Percentiles rank a stretch among this genome's conserved stretches.
Conservation (phyloP, 35 echinoderm and acorn worm genomes). For the Amphiura filiformis region DNA sequence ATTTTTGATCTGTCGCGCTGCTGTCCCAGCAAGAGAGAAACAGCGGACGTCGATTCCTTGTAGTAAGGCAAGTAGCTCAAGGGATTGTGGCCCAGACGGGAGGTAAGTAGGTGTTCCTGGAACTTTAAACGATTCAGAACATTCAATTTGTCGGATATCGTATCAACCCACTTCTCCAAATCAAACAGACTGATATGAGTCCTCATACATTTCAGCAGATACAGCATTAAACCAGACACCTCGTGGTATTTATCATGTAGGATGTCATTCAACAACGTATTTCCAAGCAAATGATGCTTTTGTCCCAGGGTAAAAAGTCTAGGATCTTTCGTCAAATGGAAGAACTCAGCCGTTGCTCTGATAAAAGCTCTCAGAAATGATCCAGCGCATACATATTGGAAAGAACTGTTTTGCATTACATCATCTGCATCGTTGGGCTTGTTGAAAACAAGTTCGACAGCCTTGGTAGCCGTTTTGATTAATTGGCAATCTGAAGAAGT, state of each 20-base stretch:
- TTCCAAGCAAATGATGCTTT: background rate
- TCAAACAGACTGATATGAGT: background rate
- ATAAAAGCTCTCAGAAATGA: background rate
- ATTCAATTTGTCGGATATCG: background rate
- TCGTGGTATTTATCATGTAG: background rate
- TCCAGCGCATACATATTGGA: background rate
- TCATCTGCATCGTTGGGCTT: no score
- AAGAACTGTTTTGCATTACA: slow-evolving; percentile 15
- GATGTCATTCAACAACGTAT: background rate
- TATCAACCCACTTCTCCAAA: background rate
- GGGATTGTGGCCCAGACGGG: background rate
- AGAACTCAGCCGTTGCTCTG: slow-evolving; percentile 14
- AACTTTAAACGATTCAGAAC: background rate
- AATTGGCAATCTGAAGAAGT: background rate
- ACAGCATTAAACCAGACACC: background rate
- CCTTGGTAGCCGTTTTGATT: background rate
- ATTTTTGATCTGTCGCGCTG: background rate
- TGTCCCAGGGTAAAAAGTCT: background rate
- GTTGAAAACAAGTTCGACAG: background rate
- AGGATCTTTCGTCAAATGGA: background rate
- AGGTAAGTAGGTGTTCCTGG: background rate
- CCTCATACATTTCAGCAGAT: background rate
- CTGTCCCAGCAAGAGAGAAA: background rate
- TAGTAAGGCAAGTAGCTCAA: background rate
- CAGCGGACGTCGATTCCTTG: background rate